phyloP scores from a whole-genome alignment of 2,797 vertebrate species.

The Falco novaeseelandiae region DNA sequence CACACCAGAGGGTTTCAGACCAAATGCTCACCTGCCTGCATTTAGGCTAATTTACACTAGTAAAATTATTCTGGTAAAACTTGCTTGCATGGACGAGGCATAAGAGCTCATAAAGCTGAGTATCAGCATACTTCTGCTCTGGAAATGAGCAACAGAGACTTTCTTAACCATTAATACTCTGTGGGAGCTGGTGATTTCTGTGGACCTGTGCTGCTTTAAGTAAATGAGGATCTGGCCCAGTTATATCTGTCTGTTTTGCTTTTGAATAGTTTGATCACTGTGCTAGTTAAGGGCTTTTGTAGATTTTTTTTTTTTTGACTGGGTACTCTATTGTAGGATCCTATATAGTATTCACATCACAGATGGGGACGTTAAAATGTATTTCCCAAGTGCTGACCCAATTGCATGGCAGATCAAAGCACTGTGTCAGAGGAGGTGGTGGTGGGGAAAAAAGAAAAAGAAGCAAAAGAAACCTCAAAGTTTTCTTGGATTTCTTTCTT shows the following conservation, averaged over 20 bases:
- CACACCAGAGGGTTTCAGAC: not conserved
- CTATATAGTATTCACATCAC: not conserved
- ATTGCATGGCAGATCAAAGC: constrained; percentile 67
- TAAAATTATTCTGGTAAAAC: not conserved
- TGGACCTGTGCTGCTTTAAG: not conserved
- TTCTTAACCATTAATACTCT: not conserved
- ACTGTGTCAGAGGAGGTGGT: not conserved
- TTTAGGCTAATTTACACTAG: not conserved
- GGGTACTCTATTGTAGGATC: not conserved
- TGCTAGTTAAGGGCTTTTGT: not conserved
- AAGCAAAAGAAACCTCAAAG: not conserved
- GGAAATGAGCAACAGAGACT: not conserved
- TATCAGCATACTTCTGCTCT: not conserved
- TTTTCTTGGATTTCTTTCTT: constrained; percentile 43
- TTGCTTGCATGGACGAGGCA: not conserved
- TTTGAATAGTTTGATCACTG: not conserved
- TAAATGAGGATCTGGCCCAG: not conserved
- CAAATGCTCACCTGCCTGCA: not conserved
- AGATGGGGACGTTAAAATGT: constrained; percentile 35
- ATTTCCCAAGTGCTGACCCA: constrained; percentile 64
- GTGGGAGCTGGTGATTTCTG: not conserved
- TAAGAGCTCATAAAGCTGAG: not conserved
- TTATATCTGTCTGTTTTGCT: not conserved
- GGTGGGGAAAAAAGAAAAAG: not conserved
- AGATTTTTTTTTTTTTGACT: not conserved